phyloP scores from a whole-genome alignment of 2,113 vertebrate species.

The Amazona vittata region DNA sequence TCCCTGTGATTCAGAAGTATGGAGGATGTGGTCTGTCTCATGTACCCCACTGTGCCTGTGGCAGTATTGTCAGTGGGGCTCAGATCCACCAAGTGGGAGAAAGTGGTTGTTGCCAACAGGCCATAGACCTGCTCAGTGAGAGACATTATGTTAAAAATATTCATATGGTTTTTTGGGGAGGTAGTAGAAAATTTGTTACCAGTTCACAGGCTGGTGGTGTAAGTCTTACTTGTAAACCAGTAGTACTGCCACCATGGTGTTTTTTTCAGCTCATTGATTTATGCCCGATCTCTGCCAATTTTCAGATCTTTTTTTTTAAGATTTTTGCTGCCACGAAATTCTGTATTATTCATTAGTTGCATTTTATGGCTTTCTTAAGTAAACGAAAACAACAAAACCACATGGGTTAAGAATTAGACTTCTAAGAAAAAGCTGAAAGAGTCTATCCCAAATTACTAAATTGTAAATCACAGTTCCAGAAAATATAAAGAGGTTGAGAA shows the following conservation, averaged over 20 bases:
- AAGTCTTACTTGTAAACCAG: not conserved
- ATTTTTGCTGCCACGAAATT: not conserved
- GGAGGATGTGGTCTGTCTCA: rapidly evolving
- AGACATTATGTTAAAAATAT: not conserved
- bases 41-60: rapidly evolving
- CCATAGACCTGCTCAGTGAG: not conserved
- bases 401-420: not conserved
- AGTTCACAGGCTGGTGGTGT: not conserved
- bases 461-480: not conserved
- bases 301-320: not conserved
- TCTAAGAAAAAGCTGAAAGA: not conserved
- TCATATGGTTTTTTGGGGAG: not conserved
- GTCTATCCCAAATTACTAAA: not conserved
- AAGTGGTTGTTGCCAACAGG: rapidly evolving
- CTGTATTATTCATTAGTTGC: not conserved
- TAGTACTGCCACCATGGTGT: not conserved
- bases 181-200: not conserved
- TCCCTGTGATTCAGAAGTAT: not conserved
- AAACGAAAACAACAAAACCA: not conserved
- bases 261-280: not conserved
- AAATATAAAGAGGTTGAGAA: not conserved
- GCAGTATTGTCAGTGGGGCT: not conserved
- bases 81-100: rapidly evolving
- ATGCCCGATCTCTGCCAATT: not conserved
- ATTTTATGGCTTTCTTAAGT: not conserved